Conservation (phyloP, 2,797 vertebrate species). For the Crocodylus rhombifer region DNA sequence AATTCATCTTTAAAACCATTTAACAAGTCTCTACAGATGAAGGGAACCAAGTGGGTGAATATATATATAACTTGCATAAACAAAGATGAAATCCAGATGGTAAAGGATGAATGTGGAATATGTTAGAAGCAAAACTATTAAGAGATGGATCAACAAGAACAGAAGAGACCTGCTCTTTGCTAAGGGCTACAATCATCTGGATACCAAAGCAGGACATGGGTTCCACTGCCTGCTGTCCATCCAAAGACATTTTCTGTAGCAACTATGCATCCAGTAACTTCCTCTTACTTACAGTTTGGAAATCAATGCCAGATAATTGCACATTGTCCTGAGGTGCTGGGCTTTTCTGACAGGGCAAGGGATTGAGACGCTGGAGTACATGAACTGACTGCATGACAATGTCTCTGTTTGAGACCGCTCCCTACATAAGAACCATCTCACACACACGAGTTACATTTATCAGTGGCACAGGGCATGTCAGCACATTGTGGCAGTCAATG, state of each 20-base stretch:
- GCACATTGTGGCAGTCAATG: too few species aligned
- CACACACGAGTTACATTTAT: background rate
- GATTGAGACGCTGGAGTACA: background rate
- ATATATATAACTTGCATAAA: conserved; percentile 40
- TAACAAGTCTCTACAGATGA: conserved; percentile 63
- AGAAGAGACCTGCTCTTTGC: background rate
- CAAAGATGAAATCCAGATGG: conserved; percentile 74
- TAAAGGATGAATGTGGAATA: background rate
- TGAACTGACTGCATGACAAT: background rate
- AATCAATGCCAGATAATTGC: background rate
- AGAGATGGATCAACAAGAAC: conserved; percentile 4
- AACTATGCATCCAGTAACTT: background rate
- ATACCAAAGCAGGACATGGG: too few species aligned
- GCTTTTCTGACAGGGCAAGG: background rate
- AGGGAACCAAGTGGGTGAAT: conserved; percentile 57
- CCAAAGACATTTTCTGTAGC: background rate
- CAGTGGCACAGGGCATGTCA: background rate
- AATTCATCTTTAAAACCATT: conserved; percentile 71
- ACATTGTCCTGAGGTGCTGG: background rate
- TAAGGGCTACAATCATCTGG: background rate
- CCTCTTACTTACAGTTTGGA: background rate
- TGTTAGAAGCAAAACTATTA: conserved; percentile 35
- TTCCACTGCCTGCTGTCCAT: background rate
- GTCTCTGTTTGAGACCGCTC: background rate
- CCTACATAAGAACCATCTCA: background rate